These are phyloP conservation scores for Drosophila bocqueti DNA, from an alignment of 1,140 invertebrate genomes.

Conservation along the genomic window DNA sequence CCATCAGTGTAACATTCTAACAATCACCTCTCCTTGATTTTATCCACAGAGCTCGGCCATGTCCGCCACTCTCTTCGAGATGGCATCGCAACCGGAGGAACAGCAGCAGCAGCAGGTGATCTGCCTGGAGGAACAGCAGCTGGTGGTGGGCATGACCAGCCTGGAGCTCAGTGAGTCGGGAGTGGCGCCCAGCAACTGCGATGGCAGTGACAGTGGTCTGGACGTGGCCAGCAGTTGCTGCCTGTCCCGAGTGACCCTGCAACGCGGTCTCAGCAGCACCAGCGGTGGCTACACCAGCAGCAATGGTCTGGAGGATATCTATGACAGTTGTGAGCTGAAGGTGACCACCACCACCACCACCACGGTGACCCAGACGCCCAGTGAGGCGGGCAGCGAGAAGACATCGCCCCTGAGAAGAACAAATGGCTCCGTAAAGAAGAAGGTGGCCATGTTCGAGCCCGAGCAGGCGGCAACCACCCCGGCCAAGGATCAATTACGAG, in stretches of 20 bases:
- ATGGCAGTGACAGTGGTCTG: conserved; percentile 92
- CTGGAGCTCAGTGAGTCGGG: conserved; percentile 62
- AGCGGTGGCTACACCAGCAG: conserved; percentile 88
- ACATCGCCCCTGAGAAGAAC: conserved; percentile 63
- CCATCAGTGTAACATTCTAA: conserved; percentile 10
- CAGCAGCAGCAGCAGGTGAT: conserved; percentile 25
- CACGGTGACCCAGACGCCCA: conserved; percentile 86
- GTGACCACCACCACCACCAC: conserved; percentile 68
- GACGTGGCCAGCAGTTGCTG: conserved; percentile 87
- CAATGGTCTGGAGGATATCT: conserved; percentile 86
- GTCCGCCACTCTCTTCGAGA: conserved; percentile 71
- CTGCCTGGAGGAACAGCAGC: conserved; percentile 63
- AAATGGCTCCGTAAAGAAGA: conserved; percentile 70
- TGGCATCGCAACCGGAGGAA: conserved; percentile 52
- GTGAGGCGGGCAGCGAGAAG: conserved; percentile 89
- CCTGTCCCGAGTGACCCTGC: conserved; percentile 63
- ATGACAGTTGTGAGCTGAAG: conserved; percentile 89
- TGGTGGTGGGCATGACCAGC: conserved; percentile 60
- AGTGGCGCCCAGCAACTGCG: conserved; percentile 76
- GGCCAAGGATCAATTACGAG: conserved; percentile 53
- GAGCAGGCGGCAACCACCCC: conserved; percentile 39
- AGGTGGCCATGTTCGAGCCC: conserved; percentile 80
- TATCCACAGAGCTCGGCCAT: conserved; percentile 47
- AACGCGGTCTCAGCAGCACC: conserved; percentile 86
- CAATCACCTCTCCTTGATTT: conserved; percentile 6